These are phyloP conservation scores for Cerastis rubricosa DNA, from an alignment of 2,888 invertebrate species.

Conservation along the genomic window DNA sequence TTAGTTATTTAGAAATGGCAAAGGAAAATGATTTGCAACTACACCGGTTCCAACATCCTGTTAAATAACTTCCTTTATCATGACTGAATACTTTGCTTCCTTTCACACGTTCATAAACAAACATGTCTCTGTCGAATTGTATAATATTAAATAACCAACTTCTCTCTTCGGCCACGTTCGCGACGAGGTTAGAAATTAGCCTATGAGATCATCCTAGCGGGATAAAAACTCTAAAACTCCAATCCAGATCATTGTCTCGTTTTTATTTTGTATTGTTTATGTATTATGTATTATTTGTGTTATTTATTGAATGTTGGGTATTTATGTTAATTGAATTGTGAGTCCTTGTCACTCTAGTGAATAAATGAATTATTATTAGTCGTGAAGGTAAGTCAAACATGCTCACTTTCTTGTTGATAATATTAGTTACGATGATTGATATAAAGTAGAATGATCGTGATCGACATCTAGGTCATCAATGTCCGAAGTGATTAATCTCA, in stretches of 20 bases:
- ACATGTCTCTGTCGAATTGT: conserved; percentile 16
- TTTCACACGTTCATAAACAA: conserved; percentile 40
- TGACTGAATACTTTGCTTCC: conserved; percentile 22
- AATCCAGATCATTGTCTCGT: too few species aligned
- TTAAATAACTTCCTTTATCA: conserved; percentile 42
- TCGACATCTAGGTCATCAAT: conserved; percentile 51
- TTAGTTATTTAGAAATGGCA: conserved; percentile 8
- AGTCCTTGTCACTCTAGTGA: too few species aligned
- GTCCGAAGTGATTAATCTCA: conserved; percentile 55
- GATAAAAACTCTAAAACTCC: too few species aligned
- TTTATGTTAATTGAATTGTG: too few species aligned
- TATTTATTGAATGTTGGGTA: too few species aligned
- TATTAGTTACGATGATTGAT: conserved; percentile 38
- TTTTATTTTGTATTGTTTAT: too few species aligned
- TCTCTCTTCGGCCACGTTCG: fast-evolving
- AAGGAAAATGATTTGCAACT: conserved; percentile 9
- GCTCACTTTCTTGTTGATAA: background rate
- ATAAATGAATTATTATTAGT: too few species aligned
- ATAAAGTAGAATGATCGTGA: conserved; percentile 55
- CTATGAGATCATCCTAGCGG: fast-evolving
- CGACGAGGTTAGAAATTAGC: background rate
- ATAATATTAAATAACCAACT: conserved; percentile 2
- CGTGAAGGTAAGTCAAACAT: too few species aligned
- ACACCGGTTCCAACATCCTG: conserved; percentile 28
- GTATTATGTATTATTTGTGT: too few species aligned